Evolutionary conservation across 2,888 invertebrate species (phyloP).

Genomic region (Plagodis pulveraria): DNA sequence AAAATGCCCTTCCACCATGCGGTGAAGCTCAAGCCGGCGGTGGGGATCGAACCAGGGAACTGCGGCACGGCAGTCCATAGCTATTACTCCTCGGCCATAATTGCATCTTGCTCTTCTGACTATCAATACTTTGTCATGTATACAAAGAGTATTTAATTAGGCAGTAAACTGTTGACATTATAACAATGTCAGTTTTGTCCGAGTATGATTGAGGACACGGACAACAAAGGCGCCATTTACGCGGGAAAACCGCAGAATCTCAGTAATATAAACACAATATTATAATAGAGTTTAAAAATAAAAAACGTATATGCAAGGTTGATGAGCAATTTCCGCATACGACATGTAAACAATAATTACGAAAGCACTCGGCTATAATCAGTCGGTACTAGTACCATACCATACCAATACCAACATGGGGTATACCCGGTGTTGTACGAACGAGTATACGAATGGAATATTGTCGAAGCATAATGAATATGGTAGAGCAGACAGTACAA

Average conservation of each 20-base stretch:
- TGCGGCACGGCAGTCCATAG: too few relatives aligned
- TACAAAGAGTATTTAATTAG: too few relatives aligned
- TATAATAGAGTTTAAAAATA: conserved; percentile 40
- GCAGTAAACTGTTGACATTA: neutral
- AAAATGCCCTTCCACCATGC: too few relatives aligned
- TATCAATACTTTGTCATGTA: too few relatives aligned
- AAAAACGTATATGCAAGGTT: conserved; percentile 47
- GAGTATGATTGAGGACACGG: neutral
- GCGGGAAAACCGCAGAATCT: conserved; percentile 11
- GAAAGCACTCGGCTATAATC: conserved; percentile 47
- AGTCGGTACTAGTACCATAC: conserved; percentile 43
- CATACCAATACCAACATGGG: conserved; percentile 8
- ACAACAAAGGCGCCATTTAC: conserved; percentile 9
- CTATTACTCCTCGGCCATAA: too few relatives aligned
- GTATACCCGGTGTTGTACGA: too few relatives aligned
- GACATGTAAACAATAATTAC: conserved; percentile 60
- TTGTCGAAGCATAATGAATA: conserved; percentile 32
- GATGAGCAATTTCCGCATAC: conserved; percentile 53
- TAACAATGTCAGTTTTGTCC: conserved; percentile 1
- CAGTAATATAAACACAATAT: conserved; percentile 16
- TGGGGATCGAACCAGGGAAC: too few relatives aligned
- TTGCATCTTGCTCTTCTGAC: too few relatives aligned
- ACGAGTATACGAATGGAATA: too few relatives aligned
- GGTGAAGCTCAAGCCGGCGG: too few relatives aligned
- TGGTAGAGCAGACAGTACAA: conserved; percentile 26